phyloP scores from a whole-genome alignment of 2,113 vertebrate genomes.

The Microcebus ravelobensis region DNA sequence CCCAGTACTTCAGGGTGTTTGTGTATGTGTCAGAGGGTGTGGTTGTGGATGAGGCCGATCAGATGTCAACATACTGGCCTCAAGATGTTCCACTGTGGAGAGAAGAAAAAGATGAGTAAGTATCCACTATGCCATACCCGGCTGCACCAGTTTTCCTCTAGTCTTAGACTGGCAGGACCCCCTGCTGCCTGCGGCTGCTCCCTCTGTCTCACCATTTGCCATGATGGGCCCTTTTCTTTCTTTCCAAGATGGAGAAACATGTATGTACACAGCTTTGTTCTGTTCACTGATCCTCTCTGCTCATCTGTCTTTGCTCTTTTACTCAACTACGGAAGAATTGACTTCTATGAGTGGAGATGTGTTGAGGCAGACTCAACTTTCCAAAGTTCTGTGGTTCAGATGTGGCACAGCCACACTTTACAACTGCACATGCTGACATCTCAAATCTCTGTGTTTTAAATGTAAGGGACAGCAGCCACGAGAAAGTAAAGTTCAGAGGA shows the following conservation, averaged over 20 bases:
- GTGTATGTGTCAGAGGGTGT: background rate
- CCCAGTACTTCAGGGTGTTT: background rate
- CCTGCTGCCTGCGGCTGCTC: background rate
- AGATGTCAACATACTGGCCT: background rate
- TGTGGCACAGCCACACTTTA: background rate
- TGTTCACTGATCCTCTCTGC: background rate
- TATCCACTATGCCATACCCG: background rate
- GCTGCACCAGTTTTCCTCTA: background rate
- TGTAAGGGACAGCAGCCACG: conserved; percentile 44
- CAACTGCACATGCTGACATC: background rate
- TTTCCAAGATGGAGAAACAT: background rate
- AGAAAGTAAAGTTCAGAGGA: background rate
- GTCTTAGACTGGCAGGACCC: background rate
- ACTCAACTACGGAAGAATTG: background rate
- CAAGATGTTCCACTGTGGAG: background rate
- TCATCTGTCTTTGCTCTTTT: background rate
- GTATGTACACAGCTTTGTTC: background rate
- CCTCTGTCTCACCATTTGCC: background rate
- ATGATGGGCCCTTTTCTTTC: background rate
- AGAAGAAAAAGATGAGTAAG: background rate
- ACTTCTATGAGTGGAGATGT: background rate
- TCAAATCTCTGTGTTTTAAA: background rate
- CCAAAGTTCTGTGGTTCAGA: background rate
- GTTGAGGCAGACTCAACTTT: background rate
- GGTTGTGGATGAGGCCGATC: background rate